Conservation (phyloP, 2,113 vertebrate genomes). For the Oenanthe oenanthe region DNA sequence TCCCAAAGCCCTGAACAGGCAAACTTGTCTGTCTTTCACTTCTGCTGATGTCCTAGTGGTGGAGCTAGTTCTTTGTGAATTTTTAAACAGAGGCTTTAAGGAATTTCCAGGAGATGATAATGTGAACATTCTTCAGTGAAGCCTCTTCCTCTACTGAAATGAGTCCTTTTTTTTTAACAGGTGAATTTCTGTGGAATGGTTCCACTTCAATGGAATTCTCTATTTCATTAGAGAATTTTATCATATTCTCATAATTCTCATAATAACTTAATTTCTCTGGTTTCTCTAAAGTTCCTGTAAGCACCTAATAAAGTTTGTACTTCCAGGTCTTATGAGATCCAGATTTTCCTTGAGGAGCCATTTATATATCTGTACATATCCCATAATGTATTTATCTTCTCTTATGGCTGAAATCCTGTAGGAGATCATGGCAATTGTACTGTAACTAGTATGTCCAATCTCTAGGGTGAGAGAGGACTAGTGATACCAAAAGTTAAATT, state of each 20-base stretch:
- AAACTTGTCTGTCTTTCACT: not conserved
- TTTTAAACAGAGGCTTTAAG: not conserved
- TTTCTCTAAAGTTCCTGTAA: not conserved
- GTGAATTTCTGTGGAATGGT: not conserved
- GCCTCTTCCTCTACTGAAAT: not conserved
- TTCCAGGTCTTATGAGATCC: not conserved
- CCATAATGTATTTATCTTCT: not conserved
- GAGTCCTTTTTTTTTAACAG: not conserved
- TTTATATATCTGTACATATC: not conserved
- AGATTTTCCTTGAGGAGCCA: not conserved
- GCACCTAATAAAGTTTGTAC: not conserved
- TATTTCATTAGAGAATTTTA: not conserved
- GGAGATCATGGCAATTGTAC: not conserved
- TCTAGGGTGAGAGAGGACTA: not conserved
- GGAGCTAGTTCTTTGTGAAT: not conserved
- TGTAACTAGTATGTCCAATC: not conserved
- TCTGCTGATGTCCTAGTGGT: not conserved
- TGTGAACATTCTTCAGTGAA: not conserved
- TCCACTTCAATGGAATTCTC: not conserved
- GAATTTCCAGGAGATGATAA: not conserved
- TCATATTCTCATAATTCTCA: not conserved
- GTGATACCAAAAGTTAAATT: rapidly evolving
- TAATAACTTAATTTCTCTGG: not conserved
- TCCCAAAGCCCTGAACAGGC: not conserved
- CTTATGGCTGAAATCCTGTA: not conserved